phyloP scores from a whole-genome alignment of 2,797 vertebrate species.

The Notolepis coatsorum region DNA sequence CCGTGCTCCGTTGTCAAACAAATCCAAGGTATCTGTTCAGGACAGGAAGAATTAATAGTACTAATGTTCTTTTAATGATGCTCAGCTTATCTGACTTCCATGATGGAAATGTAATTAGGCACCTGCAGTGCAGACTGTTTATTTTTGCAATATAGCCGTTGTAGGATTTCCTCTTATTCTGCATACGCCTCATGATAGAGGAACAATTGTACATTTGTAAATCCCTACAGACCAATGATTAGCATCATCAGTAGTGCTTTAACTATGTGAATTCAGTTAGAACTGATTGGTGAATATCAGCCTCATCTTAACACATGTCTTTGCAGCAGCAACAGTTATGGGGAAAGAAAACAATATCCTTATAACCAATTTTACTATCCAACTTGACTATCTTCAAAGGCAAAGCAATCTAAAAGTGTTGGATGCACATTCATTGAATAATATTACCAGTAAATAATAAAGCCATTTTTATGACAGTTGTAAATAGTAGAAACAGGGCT shows the following conservation, averaged over 20 bases:
- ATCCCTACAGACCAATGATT: constrained; percentile 18
- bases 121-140: constrained; percentile 61
- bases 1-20: constrained; percentile 46
- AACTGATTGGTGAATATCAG: neutral
- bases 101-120: constrained; percentile 61
- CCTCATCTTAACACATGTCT: neutral
- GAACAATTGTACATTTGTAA: constrained; percentile 22
- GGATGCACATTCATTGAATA: neutral
- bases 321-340: neutral
- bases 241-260: constrained; percentile 2
- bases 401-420: constrained; percentile 4
- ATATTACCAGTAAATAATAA: too few relatives aligned
- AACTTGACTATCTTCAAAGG: neutral
- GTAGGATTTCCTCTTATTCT: constrained; percentile 75
- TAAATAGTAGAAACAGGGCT: constrained; percentile 15
- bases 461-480: constrained; percentile 30
- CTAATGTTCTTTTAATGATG: constrained; percentile 68
- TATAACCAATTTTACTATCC: neutral
- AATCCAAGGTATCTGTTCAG: constrained; percentile 43
- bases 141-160: constrained; percentile 59
- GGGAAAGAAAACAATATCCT: too few relatives aligned
- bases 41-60: constrained; percentile 63
- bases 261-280: constrained; percentile 6
- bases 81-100: constrained; percentile 77
- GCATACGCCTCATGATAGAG: constrained; percentile 30